Evolutionary conservation across 2,113 vertebrate species (phyloP).

Genomic region (Sinocyclocheilus maitianheensis): DNA sequence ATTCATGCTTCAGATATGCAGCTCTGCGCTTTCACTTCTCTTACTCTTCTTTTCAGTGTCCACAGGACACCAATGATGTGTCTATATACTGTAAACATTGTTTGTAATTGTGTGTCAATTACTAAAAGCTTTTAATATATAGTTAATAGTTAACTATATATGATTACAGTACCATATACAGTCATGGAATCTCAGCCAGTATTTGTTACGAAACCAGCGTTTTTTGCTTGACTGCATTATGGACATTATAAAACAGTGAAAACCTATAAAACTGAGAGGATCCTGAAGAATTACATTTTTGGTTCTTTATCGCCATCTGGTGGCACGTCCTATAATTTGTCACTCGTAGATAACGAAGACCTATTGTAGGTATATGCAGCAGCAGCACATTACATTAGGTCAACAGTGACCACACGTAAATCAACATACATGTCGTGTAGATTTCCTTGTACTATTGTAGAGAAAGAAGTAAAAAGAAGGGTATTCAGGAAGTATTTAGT

Average conservation of each 20-base stretch:
- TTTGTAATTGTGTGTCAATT: no score
- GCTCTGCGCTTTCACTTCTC: neutral
- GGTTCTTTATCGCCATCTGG: slow-evolving; percentile 25
- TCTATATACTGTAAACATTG: no score
- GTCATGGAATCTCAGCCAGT: neutral
- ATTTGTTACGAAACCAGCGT: neutral
- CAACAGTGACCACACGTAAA: neutral
- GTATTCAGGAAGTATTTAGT: neutral
- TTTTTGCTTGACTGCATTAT: neutral
- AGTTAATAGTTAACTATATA: neutral
- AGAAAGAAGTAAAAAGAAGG: neutral
- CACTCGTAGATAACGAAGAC: neutral
- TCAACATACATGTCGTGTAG: neutral
- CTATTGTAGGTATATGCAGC: neutral
- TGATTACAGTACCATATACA: neutral
- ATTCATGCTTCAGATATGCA: neutral
- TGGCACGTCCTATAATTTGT: neutral
- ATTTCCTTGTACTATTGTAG: neutral
- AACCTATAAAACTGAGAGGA: neutral
- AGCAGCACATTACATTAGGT: neutral
- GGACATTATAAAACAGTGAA: neutral
- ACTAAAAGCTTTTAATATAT: neutral
- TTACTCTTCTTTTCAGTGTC: neutral
- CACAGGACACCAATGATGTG: neutral
- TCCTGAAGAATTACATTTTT: neutral